phyloP scores from a whole-genome alignment of 2,113 vertebrate species.

The Ceyx cyanopectus region DNA sequence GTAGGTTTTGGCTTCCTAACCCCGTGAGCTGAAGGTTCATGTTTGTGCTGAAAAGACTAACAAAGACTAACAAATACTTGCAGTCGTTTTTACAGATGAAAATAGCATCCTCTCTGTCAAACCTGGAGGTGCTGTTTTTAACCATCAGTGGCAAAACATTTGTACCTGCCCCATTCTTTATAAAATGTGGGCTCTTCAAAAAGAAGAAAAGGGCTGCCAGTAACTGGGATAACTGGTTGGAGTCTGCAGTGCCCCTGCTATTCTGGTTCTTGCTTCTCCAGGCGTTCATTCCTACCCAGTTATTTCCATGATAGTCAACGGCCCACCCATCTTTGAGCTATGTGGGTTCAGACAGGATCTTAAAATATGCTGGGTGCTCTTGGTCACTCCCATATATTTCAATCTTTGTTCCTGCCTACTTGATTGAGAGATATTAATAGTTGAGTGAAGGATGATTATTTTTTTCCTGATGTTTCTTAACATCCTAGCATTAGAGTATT shows the following conservation, averaged over 20 bases:
- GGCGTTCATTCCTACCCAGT: background rate
- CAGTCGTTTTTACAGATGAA: background rate
- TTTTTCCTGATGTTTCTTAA: background rate
- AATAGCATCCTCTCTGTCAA: background rate
- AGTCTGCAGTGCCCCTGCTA: background rate
- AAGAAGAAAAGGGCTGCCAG: background rate
- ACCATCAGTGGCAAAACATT: background rate
- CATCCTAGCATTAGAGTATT: background rate
- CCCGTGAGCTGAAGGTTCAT: background rate
- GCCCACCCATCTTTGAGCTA: background rate
- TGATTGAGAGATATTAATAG: background rate
- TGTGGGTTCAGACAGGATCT: background rate
- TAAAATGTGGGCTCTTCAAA: background rate
- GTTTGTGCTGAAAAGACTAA: background rate
- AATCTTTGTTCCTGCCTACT: background rate
- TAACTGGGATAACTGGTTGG: constrained; percentile 24
- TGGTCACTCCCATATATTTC: background rate
- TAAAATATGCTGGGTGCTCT: background rate
- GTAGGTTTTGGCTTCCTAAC: background rate
- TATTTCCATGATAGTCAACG: constrained; percentile 31
- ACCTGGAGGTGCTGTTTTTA: background rate
- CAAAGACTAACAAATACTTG: background rate
- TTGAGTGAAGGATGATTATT: background rate
- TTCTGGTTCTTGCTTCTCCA: constrained; percentile 43
- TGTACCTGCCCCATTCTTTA: background rate